phyloP scores from a whole-genome alignment of 2,888 invertebrate species.

The Empis stercorea region DNA sequence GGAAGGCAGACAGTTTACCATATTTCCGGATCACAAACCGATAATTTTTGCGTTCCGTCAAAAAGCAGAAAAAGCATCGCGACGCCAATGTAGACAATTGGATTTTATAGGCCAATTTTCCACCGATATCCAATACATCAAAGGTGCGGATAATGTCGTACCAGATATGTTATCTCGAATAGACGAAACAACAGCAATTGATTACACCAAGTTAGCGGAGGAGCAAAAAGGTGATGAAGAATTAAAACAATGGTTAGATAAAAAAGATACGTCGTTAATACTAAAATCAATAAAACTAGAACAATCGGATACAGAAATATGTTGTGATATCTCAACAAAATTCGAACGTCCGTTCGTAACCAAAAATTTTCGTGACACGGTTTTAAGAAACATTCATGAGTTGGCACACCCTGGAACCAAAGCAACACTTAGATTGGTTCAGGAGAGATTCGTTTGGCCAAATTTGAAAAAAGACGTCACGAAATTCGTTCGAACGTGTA shows the following conservation, averaged over 20 bases:
- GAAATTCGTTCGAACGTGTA: not conserved
- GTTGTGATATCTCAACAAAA: constrained; percentile 3
- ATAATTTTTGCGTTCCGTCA: not conserved
- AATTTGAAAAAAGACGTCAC: not conserved
- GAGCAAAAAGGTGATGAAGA: not conserved
- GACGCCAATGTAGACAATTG: not conserved
- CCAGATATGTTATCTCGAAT: not conserved
- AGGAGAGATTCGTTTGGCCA: constrained; percentile 1
- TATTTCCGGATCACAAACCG: not conserved
- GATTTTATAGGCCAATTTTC: not conserved
- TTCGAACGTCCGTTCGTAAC: not conserved
- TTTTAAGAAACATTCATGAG: not conserved
- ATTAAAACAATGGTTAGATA: not conserved
- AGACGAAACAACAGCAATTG: not conserved
- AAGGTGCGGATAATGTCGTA: not conserved
- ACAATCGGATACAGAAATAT: not conserved
- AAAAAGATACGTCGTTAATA: no score
- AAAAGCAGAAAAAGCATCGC: not conserved
- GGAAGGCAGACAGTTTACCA: not conserved
- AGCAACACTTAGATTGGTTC: not conserved
- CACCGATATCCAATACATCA: not conserved
- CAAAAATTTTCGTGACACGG: not conserved
- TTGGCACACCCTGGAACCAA: not conserved
- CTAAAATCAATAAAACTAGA: no score
- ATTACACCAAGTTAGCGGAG: not conserved